Evolutionary conservation across 2,113 vertebrate species (phyloP).

Genomic region (Poecile atricapillus): DNA sequence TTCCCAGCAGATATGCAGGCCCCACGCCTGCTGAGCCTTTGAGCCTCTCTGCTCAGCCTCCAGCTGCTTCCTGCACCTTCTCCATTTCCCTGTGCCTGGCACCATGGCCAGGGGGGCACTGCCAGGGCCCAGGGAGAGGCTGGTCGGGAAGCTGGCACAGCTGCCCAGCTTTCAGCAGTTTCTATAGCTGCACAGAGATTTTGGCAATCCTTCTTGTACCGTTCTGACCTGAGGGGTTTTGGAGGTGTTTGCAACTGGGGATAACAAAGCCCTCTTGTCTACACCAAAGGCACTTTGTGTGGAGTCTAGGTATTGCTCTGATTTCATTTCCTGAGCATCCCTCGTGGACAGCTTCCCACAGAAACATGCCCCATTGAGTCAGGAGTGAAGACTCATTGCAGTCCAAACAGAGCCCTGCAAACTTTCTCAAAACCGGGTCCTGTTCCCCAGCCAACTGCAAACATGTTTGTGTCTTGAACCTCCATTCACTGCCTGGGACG

Average conservation of each 20-base stretch:
- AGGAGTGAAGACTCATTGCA: neutral
- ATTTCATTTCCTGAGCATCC: constrained; percentile 59
- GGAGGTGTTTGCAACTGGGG: constrained; percentile 21
- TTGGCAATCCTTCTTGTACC: neutral
- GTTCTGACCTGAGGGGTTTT: constrained; percentile 55
- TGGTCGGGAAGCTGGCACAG: neutral
- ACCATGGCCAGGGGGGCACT: neutral
- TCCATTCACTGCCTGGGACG: neutral
- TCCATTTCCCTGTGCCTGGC: neutral
- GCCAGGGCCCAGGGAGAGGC: neutral
- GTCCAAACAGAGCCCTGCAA: neutral
- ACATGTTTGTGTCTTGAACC: neutral
- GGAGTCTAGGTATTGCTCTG: constrained; percentile 8
- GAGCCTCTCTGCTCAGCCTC: neutral
- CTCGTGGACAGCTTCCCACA: neutral
- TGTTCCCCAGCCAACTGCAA: neutral
- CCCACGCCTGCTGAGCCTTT: neutral
- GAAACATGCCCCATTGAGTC: neutral
- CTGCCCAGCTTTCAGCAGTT: neutral
- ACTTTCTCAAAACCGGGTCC: neutral
- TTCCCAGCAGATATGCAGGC: neutral
- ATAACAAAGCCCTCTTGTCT: constrained; percentile 64
- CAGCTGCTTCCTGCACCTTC: neutral
- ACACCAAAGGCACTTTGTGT: constrained; percentile 10
- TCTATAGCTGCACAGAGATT: neutral